Percentiles rank a stretch among this genome's conserved stretches.
Conservation (phyloP, 2,797 vertebrate species). For the Smutsia gigantea region DNA sequence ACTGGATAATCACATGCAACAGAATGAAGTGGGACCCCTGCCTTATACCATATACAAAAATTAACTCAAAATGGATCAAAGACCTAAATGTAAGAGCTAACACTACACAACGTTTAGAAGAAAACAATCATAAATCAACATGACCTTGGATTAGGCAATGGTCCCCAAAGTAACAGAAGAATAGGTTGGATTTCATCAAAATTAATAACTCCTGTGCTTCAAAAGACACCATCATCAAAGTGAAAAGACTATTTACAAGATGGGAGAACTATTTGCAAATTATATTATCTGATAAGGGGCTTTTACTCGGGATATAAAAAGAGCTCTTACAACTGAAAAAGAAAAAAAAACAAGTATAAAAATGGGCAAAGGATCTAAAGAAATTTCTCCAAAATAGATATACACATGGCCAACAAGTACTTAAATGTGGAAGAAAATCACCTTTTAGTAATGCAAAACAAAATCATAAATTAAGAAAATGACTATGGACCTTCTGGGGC, state of each 20-base stretch:
- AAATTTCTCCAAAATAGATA: background rate
- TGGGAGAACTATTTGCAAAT: background rate
- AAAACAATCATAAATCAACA: background rate
- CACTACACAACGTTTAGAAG: background rate
- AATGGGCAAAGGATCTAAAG: background rate
- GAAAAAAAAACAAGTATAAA: background rate
- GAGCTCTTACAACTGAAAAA: background rate
- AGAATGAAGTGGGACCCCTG: too few species aligned
- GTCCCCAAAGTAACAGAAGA: background rate
- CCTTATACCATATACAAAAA: too few species aligned
- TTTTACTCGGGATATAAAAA: background rate
- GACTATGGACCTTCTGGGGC: background rate
- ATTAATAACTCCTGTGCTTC: background rate
- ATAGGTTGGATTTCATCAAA: background rate
- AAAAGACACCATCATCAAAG: background rate
- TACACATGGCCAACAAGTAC: background rate
- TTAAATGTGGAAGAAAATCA: background rate
- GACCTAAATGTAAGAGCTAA: background rate
- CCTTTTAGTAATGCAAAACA: background rate
- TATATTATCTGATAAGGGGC: background rate
- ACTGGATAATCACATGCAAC: too few species aligned
- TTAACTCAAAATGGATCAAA: background rate
- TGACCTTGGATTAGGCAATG: background rate
- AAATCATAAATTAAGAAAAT: background rate
- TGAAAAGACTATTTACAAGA: background rate